Evolutionary conservation across 2,888 invertebrate species (phyloP), one percentile per base, ranked within the genome.

Genomic region (Gonocerus acuteangulatus): DNA sequence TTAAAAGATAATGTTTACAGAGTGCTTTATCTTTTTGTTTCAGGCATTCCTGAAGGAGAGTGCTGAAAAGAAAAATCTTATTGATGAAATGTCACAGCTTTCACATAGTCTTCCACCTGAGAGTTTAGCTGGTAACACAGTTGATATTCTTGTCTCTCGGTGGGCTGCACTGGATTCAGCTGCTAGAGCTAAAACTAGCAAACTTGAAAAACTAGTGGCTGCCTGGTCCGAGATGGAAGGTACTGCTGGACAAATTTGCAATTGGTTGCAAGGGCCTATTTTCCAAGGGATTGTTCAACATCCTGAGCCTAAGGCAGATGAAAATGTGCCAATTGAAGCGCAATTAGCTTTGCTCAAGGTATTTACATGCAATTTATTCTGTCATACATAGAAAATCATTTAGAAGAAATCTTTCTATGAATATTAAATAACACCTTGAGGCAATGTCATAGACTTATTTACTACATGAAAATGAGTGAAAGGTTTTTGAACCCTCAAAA

Each of bases 171-270:
- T 93, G n/a, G 85, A 89, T 68, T 86, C 88, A 68, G 80, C 83
- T 63, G 86, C 88, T 0, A 81, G 82, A 52, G 89, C 92, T 72
- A 85, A 88, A 77, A 84, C 84, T 58, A 83, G 80, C 45, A 89
- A 87, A 74, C 73, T 89, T 59, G 89, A 90, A 60, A 87, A 86
- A 73, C 76, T 93, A 1, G 85, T 89, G 0, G 77, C 78, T 4
- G 85, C 85, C 67, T 93, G 92, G 93, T 82, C 85, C 66, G 84
- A 85, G 57, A 89, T 93, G 70, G 89, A 91, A 72, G 78, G 78
- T 2, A 87, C 89, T 68, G 82, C 86, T 0, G 81, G 81, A 19
- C 85, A 88, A 71, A 77, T 94, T 49, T 85, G 88, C 70, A 77
- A 81, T 4, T 95, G 93, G 93, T 45, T 57, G n/a, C 45, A 57